A percentile compares a stretch with the other conserved stretches of the same genome.
Evolutionary conservation across 2,113 vertebrate species (phyloP).

Genomic region (Pelvicachromis taeniatus): DNA sequence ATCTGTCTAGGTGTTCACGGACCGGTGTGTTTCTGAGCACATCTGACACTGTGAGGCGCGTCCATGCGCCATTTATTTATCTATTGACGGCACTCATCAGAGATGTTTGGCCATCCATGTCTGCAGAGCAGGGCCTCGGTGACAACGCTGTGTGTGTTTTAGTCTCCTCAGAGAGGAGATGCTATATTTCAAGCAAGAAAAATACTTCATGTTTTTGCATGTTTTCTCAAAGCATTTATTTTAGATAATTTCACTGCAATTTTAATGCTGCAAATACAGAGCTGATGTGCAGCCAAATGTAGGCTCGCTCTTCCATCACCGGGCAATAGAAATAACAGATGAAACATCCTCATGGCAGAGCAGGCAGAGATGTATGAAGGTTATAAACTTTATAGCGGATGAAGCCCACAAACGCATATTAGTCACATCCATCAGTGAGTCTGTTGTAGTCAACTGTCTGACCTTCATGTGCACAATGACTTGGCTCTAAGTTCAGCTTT

Average conservation of each 20-base stretch:
- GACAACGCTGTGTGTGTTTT: background rate
- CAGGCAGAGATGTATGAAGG: background rate
- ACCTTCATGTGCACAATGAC: background rate
- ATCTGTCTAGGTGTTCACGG: constrained; percentile 23
- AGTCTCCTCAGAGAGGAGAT: background rate
- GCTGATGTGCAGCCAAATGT: background rate
- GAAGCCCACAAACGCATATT: background rate
- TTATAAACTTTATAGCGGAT: background rate
- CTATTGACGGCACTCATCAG: constrained; percentile 33
- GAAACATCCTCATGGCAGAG: background rate
- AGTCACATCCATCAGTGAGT: background rate
- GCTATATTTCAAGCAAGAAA: background rate
- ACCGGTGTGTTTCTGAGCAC: constrained; percentile 28
- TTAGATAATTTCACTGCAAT: background rate
- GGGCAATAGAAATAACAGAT: background rate
- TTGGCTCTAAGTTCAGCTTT: background rate
- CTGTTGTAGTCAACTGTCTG: background rate
- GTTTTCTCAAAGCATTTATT: background rate
- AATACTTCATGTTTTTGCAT: background rate
- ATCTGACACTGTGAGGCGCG: constrained; percentile 29
- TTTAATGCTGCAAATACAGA: background rate
- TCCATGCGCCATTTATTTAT: constrained; percentile 44
- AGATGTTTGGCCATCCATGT: constrained; percentile 31
- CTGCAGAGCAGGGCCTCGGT: background rate
- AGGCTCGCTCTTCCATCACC: background rate